Evolutionary conservation across 2,888 invertebrate genomes (phyloP), one percentile per base, ranked within the genome.

Genomic region (Hydropsyche betteni): DNA sequence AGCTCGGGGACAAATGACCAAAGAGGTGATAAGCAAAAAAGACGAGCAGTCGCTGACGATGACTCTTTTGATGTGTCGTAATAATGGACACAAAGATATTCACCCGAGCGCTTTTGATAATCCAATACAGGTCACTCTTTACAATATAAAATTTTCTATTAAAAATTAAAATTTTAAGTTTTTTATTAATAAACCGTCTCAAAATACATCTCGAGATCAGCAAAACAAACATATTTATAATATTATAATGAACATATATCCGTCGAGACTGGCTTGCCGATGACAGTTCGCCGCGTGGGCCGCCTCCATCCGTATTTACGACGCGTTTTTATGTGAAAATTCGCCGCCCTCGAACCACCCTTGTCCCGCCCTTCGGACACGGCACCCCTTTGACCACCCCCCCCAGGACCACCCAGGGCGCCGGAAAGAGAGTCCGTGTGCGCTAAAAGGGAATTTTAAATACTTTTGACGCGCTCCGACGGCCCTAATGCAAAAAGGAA

Each of bases 371-470:
- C 6, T 24, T 55, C 6, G 55, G 12, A 14, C 55, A 7, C 69
- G 14, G 69, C 14, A 12, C 14, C 44, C 38, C 69, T 44, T 69
- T 10, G 44, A 44, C 44, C 44, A 8, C 33, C 24, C 52, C 10
- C 38, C 7, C 34, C 14, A 12, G 61, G 70, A 36, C 44, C 33
- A 12, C 38, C 69, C 10, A 53, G 75, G 68, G 68, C 44, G 68
- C 71, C 72, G 74, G 76, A 75, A 75, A 69, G 73, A 76, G 75
- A 24, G 78, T 78, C 75, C 68, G 71, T 74, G 74, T 74, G 69
- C 51, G 74, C 74, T 76, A 76, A 79, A 79, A 79, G 76, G 73
- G 79, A 79, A 79, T 79, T 79, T 79, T 77, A 79, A 79, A 79
- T 77, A 76, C 79, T 77, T 71, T 73, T 53, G 68, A 68, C 75